Conservation (phyloP, 2,113 vertebrate species). For the Lucifuga dentata region DNA sequence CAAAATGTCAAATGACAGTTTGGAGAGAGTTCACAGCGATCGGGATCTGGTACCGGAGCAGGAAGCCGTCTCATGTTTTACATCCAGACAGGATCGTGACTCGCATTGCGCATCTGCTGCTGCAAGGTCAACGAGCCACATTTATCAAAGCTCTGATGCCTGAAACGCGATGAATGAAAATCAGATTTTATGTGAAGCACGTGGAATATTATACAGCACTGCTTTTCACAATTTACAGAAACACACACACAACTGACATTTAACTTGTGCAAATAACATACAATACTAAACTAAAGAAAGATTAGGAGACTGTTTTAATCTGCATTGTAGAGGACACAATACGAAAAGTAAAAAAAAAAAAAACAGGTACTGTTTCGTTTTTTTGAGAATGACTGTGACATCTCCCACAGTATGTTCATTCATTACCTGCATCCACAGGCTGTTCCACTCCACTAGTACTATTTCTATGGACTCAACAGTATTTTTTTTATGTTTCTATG, state of each 20-base stretch:
- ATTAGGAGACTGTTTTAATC: not conserved
- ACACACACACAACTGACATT: not conserved
- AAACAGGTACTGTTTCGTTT: no score
- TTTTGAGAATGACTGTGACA: no score
- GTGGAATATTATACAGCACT: constrained; percentile 1
- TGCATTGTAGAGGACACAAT: not conserved
- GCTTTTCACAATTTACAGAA: not conserved
- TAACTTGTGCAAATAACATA: no score
- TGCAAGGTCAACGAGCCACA: constrained; percentile 54
- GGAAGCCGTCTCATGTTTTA: constrained; percentile 26
- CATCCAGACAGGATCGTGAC: constrained; percentile 33
- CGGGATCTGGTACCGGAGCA: constrained; percentile 14
- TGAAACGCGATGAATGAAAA: constrained; percentile 35
- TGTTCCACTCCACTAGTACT: no score
- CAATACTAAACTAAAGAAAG: no score
- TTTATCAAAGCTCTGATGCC: constrained; percentile 41
- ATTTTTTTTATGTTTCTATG: no score
- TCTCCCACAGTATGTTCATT: no score
- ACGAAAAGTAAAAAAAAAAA: not conserved
- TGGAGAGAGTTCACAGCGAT: constrained; percentile 32
- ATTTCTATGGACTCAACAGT: no score
- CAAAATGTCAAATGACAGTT: constrained; percentile 50
- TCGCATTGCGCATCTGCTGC: constrained; percentile 24
- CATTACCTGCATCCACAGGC: no score
- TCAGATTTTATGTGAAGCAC: constrained; percentile 8